Base-by-base conservation (phyloP, 2,797 vertebrate genomes). In the Crax fasciolata region DNA sequence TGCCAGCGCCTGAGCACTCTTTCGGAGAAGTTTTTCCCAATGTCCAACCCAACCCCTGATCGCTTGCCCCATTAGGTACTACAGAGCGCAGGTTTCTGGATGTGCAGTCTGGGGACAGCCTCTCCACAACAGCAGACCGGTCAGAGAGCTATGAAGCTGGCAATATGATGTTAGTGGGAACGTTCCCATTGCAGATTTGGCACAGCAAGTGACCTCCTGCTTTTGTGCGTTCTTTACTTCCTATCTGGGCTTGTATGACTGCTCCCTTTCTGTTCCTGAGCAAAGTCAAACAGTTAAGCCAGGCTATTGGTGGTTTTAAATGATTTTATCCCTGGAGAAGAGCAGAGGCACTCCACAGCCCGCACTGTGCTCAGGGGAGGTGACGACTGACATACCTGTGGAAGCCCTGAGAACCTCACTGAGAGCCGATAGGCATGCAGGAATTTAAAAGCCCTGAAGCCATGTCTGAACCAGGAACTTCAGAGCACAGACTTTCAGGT, bases 401-500 rank as follows among this genome's bases (percentile, higher is more conserved):
- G 95, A 96, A 94, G 93, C 85, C 90, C 77, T 97, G 96, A 96
- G 96, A 97, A 97, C 92, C 84, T 95, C 92, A 59, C 59, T 5
- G 79, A 76, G 84, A 94, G 92, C 95, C 59, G 55, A 95, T 94
- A 87, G 95, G 96, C 93, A 96, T 86, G 84, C 88, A 95, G 88
- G 94, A 94, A 96, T 95, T 86, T 57, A 96, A 90, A 95, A 96
- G 90, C 95, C 96, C 95, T 48, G 80, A n/a, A 90, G 95, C 83
- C 71, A 63, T 88, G 96, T 96, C 96, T 97, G 95, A 96, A 96
- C 86, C 11, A 25, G 85, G 93, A 95, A 97, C 95, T 95, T 96
- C 96, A 97, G 93, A 97, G 88, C 80, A 95, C 90, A 95, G 96
- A 90, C 94, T 95, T 97, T 95, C 96, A 95, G 94, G 93, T 97